phyloP scores from a whole-genome alignment of 2,888 invertebrate species.

The Pherbina coryleti region DNA sequence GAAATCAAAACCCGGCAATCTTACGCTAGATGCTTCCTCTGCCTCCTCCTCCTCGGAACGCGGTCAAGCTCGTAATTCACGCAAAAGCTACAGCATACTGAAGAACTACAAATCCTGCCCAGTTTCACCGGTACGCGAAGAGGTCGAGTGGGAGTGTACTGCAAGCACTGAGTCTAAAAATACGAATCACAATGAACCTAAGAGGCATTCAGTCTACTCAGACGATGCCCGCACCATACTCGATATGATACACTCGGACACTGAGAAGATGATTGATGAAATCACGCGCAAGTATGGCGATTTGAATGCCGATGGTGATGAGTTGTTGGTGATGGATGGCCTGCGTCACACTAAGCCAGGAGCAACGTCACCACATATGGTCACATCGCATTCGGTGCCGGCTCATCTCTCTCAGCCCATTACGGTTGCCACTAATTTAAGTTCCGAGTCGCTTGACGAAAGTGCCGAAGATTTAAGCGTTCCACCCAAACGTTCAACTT shows the following conservation, averaged over 20 bases:
- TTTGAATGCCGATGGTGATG: slow-evolving; percentile 68
- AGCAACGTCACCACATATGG: slow-evolving; percentile 49
- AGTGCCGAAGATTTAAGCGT: slow-evolving; percentile 52
- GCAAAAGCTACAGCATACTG: slow-evolving; percentile 72
- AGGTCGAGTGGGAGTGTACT: slow-evolving; percentile 76
- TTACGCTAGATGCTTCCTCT: neutral
- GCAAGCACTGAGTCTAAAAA: slow-evolving; percentile 60
- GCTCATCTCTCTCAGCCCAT: slow-evolving; percentile 58
- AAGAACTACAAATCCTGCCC: slow-evolving; percentile 83
- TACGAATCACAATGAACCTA: slow-evolving; percentile 61
- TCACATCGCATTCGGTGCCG: slow-evolving; percentile 64
- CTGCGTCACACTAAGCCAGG: neutral
- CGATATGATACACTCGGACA: slow-evolving; percentile 75
- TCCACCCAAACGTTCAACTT: slow-evolving; percentile 74
- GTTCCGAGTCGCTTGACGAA: slow-evolving; percentile 84
- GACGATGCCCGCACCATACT: slow-evolving; percentile 73
- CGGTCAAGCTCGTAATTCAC: slow-evolving; percentile 63
- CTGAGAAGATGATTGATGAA: slow-evolving; percentile 77
- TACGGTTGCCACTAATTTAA: slow-evolving; percentile 78
- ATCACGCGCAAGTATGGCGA: slow-evolving; percentile 77
- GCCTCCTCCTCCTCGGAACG: slow-evolving; percentile 52
- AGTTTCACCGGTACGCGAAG: slow-evolving; percentile 86
- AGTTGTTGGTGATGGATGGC: slow-evolving; percentile 46
- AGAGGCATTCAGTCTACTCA: slow-evolving; percentile 69
- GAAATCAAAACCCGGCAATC: neutral